A percentile compares a stretch with the other conserved stretches of the same genome.
Evolutionary conservation across 2,797 vertebrate genomes (phyloP).

Genomic region (Passerculus sandwichensis): DNA sequence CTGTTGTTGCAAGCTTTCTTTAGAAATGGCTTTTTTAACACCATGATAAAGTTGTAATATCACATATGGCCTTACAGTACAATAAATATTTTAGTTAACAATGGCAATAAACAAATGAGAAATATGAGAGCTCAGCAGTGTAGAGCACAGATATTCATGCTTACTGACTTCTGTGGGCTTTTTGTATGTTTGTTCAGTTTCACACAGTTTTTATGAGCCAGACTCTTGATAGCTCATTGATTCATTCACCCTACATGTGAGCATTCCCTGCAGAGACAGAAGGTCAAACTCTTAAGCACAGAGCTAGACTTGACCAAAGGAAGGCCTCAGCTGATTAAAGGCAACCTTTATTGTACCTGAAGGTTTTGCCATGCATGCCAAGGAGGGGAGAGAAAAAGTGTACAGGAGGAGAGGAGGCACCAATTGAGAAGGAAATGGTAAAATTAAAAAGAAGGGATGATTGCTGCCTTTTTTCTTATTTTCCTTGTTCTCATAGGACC

Average conservation of each 20-base stretch:
- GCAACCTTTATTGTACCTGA: background rate
- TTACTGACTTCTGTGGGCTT: background rate
- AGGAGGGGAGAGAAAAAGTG: rapidly evolving
- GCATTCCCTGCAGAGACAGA: background rate
- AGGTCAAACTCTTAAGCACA: background rate
- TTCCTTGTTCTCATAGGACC: background rate
- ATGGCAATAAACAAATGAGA: background rate
- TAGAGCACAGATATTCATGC: background rate
- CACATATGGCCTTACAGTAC: background rate
- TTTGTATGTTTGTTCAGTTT: background rate
- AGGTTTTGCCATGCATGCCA: background rate
- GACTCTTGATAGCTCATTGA: background rate
- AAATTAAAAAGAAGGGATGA: background rate
- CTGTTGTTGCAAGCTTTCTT: background rate
- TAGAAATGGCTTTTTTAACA: background rate
- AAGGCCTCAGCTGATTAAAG: background rate
- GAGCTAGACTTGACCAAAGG: background rate
- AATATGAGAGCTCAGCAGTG: background rate
- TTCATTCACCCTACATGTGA: rapidly evolving
- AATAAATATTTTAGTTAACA: background rate
- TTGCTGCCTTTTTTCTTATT: background rate
- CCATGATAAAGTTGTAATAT: background rate
- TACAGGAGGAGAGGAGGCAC: background rate
- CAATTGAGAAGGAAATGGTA: rapidly evolving
- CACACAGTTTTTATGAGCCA: background rate